These are phyloP conservation scores for Mystacornis crossleyi DNA, from an alignment of 2,113 vertebrate genomes.

Conservation along the genomic window DNA sequence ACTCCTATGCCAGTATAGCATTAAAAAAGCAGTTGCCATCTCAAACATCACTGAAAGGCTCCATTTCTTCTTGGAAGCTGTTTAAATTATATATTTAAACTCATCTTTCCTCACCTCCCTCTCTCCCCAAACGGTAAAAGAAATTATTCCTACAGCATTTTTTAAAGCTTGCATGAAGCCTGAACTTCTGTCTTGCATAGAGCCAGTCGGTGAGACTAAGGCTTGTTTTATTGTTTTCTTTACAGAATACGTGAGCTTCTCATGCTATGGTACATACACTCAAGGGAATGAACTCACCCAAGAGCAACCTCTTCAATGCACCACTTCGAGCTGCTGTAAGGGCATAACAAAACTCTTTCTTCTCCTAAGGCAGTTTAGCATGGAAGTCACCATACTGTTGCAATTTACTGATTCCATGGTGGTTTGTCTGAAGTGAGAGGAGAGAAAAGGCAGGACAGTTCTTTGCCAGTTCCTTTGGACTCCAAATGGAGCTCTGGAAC, in stretches of 20 bases:
- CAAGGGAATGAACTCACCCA: neutral
- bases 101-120: conserved; percentile 16
- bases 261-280: neutral
- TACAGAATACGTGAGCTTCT: neutral
- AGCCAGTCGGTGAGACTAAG: neutral
- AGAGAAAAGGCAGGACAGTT: neutral
- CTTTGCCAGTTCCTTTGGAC: neutral
- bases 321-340: neutral
- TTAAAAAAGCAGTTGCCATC: conserved; percentile 52
- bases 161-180: neutral
- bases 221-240: neutral
- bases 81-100: conserved; percentile 49
- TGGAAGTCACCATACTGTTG: neutral
- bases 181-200: neutral
- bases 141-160: neutral
- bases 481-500: neutral
- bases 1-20: conserved; percentile 17
- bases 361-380: neutral
- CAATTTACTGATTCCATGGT: neutral
- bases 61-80: conserved; percentile 48
- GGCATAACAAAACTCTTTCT: neutral
- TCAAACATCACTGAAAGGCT: conserved; percentile 58
- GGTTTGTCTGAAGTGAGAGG: neutral
- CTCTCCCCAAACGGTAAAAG: neutral
- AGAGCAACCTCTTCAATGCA: neutral